Conservation (phyloP, 64 coral and sea anemone species). For the Acropora tenuis region DNA sequence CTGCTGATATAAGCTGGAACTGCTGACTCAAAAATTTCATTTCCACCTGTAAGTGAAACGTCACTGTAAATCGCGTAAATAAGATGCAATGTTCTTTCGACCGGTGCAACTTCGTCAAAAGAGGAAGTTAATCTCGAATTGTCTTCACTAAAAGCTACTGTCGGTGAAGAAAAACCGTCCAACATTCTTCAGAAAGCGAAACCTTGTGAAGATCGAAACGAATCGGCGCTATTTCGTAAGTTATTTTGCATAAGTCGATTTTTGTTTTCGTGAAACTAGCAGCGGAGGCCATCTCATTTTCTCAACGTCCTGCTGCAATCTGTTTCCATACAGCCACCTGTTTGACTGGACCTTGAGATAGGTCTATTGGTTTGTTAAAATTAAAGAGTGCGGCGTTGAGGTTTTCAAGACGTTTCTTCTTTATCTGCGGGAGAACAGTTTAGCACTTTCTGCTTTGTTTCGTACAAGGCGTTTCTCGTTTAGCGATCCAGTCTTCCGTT, state of each 20-base stretch:
- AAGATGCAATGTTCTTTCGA: too few relatives aligned
- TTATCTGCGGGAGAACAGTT: slow-evolving; percentile 50
- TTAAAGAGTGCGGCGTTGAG: slow-evolving; percentile 71
- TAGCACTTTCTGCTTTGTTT: slow-evolving; percentile 29
- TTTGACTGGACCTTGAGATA: slow-evolving; percentile 58
- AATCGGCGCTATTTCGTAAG: background rate
- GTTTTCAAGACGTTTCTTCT: slow-evolving; percentile 60
- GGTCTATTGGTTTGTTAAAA: slow-evolving; percentile 10
- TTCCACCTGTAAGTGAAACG: too few relatives aligned
- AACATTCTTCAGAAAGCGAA: background rate
- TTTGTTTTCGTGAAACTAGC: background rate
- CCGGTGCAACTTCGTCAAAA: background rate
- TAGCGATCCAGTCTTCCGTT: slow-evolving; percentile 64
- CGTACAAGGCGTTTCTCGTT: slow-evolving; percentile 27
- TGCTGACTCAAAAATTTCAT: too few relatives aligned
- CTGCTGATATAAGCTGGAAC: too few relatives aligned
- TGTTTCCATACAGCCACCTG: slow-evolving; percentile 55
- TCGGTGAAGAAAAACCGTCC: background rate
- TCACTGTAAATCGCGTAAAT: too few relatives aligned
- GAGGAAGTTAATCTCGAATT: background rate
- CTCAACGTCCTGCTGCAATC: slow-evolving; percentile 60
- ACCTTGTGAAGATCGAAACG: background rate
- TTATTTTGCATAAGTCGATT: too few relatives aligned
- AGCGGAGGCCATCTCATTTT: background rate
- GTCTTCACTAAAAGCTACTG: background rate